Conservation (phyloP, 2,113 vertebrate species). For the Glaucomys volans region DNA sequence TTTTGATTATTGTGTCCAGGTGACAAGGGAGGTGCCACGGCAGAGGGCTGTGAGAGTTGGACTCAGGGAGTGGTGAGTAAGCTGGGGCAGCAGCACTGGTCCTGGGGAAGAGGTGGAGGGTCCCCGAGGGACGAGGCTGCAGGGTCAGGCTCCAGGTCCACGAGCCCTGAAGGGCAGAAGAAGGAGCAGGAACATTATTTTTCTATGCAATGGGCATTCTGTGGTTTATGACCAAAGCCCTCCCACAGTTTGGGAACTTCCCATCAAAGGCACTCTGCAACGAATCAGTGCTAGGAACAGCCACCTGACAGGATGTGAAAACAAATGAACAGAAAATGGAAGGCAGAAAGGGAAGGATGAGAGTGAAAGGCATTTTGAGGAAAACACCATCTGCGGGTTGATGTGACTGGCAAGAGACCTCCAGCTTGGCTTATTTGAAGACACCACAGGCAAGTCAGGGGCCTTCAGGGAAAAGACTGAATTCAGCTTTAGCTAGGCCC, state of each 20-base stretch:
- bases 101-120: background rate
- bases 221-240: background rate
- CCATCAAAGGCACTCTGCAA: background rate
- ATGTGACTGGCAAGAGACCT: background rate
- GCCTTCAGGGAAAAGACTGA: background rate
- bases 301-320: background rate
- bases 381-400: background rate
- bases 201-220: rapidly evolving
- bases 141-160: background rate
- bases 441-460: background rate
- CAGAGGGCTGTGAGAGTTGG: background rate
- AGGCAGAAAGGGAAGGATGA: background rate
- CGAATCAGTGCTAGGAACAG: background rate
- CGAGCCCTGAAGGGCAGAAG: background rate
- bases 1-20: background rate
- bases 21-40: background rate
- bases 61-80: background rate
- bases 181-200: background rate
- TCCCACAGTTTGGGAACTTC: background rate
- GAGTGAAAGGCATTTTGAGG: background rate
- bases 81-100: background rate
- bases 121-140: too few relatives aligned
- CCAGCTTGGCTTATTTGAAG: background rate
- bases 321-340: background rate
- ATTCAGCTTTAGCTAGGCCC: background rate